Evolutionary conservation across 2,888 invertebrate species (phyloP).

Genomic region (Physocephala rufipes): DNA sequence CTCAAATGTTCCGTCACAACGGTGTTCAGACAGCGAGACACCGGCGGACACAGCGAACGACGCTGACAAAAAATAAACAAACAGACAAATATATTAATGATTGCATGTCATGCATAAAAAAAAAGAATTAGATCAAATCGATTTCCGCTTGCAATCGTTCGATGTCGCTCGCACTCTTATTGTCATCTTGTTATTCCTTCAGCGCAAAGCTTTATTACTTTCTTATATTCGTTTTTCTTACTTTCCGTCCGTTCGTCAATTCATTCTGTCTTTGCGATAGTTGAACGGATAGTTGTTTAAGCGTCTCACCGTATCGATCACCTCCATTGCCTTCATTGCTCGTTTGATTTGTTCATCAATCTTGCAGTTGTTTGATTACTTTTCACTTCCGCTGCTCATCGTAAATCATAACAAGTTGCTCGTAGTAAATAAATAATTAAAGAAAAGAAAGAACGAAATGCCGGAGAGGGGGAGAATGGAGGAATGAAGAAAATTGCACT

Average conservation of each 20-base stretch:
- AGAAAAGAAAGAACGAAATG: conserved; percentile 4
- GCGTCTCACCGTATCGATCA: no score
- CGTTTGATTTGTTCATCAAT: background rate
- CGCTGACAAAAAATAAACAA: background rate
- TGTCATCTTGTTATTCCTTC: background rate
- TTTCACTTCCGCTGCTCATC: background rate
- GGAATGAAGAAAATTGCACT: no score
- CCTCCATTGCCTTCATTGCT: background rate
- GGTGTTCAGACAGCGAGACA: background rate
- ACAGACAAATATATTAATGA: conserved; percentile 6
- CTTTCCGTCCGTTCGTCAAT: background rate
- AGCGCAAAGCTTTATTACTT: no score
- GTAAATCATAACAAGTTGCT: conserved; percentile 33
- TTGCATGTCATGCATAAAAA: background rate
- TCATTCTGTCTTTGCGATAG: background rate
- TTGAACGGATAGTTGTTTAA: no score
- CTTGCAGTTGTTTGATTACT: background rate
- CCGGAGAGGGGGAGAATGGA: background rate
- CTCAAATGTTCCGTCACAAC: background rate
- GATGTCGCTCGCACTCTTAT: background rate
- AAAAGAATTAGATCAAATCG: conserved; percentile 45
- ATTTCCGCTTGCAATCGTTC: conserved; percentile 42
- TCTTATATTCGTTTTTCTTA: no score
- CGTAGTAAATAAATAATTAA: conserved; percentile 33
- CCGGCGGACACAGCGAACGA: background rate